Base-by-base conservation (phyloP, 2,113 vertebrate species). In the Bubalus kerabau region DNA sequence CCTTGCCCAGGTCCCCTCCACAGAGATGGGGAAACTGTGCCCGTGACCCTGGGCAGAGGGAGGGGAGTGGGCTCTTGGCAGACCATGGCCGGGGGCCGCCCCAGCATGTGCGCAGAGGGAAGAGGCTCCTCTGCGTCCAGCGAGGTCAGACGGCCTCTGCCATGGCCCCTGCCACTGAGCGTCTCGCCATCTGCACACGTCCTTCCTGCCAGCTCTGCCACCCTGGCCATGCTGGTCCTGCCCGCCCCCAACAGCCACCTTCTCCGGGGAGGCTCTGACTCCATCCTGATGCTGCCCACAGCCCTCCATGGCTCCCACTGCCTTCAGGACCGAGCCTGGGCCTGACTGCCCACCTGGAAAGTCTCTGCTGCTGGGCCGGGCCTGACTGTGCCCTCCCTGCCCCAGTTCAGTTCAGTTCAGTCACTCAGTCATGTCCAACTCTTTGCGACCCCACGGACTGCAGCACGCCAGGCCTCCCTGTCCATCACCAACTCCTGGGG, bases 261-360 rank as follows among this genome's bases (percentile, higher is more conserved):
- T 76, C 48, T 46, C n/a, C 5, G 0, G 14, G 0, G 7, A 40
- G 57, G 57, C 4, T 9, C 1, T 13, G 32, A 16, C 23, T 26
- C 32, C 60, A 12, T 8, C 15, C 0, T 17, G 0, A 26, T 7
- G 7, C 46, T 24, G 52, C 57, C 82, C 24, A 9, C 21, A 83
- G 11, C n/a, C 64, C 36, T 50, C 50, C 7, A 0, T 4, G 94
- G 50, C 48, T 57, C 74, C 71, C 21, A 7, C 19, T 0, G 24
- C 56, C 43, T n/a, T 14, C 1, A 0, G 28, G 40, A 46, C 40
- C 11, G 6, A 19, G 28, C 30, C 60, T 0, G 0, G 26, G 7
- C 16, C 36, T 4, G 14, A 43, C 50, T 48, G 48, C 48, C 14
- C 8, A 57, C 32, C 36, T 16, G 80, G 14, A 23, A 2, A 11